Evolutionary conservation across 2,797 vertebrate genomes (phyloP).

Genomic region (Pseudomugil tenellus): DNA sequence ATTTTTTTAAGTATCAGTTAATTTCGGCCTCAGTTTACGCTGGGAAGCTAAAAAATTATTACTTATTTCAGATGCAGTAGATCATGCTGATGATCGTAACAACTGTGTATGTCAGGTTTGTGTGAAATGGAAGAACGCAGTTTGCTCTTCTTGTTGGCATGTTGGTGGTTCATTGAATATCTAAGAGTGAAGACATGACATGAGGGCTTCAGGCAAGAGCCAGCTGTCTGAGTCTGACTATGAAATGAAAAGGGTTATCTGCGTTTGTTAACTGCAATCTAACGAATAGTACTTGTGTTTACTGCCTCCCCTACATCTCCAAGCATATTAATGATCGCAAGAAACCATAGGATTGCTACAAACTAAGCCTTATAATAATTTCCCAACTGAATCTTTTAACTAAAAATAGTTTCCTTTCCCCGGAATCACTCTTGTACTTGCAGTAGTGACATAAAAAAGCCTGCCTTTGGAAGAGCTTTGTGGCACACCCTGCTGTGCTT

Average conservation of each 20-base stretch:
- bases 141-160: neutral
- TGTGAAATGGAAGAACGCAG: neutral
- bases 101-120: neutral
- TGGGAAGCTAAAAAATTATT: neutral
- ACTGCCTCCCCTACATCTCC: neutral
- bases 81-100: neutral
- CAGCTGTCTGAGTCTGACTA: neutral
- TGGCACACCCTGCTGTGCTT: conserved; percentile 27
- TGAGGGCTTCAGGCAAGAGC: neutral
- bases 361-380: neutral
- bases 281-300: neutral
- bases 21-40: neutral
- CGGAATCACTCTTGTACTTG: conserved; percentile 8
- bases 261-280: neutral
- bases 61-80: neutral
- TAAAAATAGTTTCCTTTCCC: conserved; percentile 17
- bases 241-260: neutral
- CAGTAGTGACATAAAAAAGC: conserved; percentile 22
- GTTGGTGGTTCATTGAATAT: neutral
- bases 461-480: conserved; percentile 16
- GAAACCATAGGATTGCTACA: neutral
- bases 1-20: too few relatives aligned
- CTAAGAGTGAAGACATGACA: neutral
- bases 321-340: conserved; percentile 3
- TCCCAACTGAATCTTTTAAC: neutral